Evolutionary conservation across 2,888 invertebrate species (phyloP).

Genomic region (Drosophila leonis): DNA sequence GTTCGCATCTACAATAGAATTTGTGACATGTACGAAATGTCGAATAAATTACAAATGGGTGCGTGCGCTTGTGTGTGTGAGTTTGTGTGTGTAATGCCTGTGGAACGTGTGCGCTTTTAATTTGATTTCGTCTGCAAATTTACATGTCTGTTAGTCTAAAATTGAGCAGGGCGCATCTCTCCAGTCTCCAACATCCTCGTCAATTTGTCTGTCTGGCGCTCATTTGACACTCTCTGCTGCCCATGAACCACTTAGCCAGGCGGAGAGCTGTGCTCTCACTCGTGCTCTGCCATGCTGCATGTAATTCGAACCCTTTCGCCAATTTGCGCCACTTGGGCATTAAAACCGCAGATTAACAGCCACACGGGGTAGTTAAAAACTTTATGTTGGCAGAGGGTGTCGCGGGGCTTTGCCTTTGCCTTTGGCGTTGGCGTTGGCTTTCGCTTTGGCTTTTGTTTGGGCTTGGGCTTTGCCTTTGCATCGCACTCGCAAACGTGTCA

Average conservation of each 20-base stretch:
- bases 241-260: slow-evolving; percentile 1
- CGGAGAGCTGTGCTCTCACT: not conserved
- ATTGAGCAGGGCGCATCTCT: slow-evolving; percentile 22
- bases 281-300: slow-evolving; percentile 9
- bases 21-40: slow-evolving; percentile 33
- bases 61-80: not conserved
- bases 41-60: slow-evolving; percentile 49
- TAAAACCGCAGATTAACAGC: slow-evolving; percentile 81
- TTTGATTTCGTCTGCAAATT: slow-evolving; percentile 78
- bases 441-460: not conserved
- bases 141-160: slow-evolving; percentile 61
- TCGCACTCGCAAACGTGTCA: slow-evolving; percentile 73
- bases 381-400: slow-evolving; percentile 8
- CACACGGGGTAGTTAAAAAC: slow-evolving; percentile 75
- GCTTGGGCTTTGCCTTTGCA: slow-evolving; percentile 19
- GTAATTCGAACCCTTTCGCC: slow-evolving; percentile 76
- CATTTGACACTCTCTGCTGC: slow-evolving; percentile 27
- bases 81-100: slow-evolving; percentile 26
- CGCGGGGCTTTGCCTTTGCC: slow-evolving; percentile 8
- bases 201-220: slow-evolving; percentile 17
- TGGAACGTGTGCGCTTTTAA: slow-evolving; percentile 71
- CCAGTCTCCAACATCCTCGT: slow-evolving; percentile 7
- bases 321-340: slow-evolving; percentile 79
- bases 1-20: slow-evolving; percentile 39
- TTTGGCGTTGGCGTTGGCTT: not conserved